phyloP scores from a whole-genome alignment of 2,113 vertebrate species.

The Pyxicephalus adspersus region DNA sequence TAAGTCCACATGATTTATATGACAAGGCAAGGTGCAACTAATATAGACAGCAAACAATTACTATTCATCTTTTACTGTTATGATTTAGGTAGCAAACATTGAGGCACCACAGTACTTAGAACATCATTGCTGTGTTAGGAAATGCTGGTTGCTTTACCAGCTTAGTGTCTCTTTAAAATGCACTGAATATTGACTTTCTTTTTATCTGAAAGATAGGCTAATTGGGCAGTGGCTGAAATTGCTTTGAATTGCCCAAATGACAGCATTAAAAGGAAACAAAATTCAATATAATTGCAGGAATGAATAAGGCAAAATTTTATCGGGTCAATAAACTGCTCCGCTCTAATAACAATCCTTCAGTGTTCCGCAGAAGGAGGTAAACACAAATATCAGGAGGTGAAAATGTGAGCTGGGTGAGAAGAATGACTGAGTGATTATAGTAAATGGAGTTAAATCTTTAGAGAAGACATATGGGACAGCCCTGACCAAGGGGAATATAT shows the following conservation, averaged over 20 bases:
- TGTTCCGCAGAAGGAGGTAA: conserved; percentile 52
- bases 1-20: too few species aligned
- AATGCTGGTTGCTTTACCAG: too few species aligned
- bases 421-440: conserved; percentile 44
- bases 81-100: too few species aligned
- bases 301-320: conserved; percentile 45
- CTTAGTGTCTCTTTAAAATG: background rate
- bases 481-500: conserved; percentile 38
- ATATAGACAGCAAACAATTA: too few species aligned
- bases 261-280: background rate
- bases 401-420: conserved; percentile 53
- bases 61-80: too few species aligned
- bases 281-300: background rate
- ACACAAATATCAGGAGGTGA: conserved; percentile 45
- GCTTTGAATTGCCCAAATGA: background rate
- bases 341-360: conserved; percentile 50
- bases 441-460: conserved; percentile 53
- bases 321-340: conserved; percentile 35
- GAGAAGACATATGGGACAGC: conserved; percentile 47
- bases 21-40: too few species aligned
- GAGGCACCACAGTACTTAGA: too few species aligned
- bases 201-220: background rate
- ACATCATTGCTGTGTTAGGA: too few species aligned
- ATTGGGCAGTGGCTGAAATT: background rate
- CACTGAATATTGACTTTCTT: background rate